These are phyloP conservation scores for Mus caroli DNA, from an alignment of 2,797 vertebrate genomes.

Conservation along the genomic window DNA sequence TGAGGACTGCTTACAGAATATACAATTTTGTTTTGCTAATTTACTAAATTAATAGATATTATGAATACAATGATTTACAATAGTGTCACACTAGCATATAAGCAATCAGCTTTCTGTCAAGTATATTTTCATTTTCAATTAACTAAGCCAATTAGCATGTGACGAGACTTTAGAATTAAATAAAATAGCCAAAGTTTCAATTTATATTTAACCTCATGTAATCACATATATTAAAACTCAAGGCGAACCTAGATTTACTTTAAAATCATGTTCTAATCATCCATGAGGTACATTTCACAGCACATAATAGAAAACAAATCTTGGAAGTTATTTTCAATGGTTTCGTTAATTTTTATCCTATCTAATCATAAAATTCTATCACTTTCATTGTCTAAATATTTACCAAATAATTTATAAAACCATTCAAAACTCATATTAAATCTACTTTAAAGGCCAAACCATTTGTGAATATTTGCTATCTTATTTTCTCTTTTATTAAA, in stretches of 20 bases:
- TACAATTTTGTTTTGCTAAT: not conserved
- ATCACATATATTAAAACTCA: slow-evolving; percentile 33
- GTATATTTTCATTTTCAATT: slow-evolving; percentile 64
- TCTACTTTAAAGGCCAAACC: not conserved
- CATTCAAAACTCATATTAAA: not conserved
- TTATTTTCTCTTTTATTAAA: not conserved
- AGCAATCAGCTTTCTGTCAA: slow-evolving; percentile 20
- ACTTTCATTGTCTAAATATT: not conserved
- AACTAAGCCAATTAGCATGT: slow-evolving; percentile 32
- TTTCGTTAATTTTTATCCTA: not conserved
- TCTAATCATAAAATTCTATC: not conserved
- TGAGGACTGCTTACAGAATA: not conserved
- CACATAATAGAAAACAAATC: not conserved
- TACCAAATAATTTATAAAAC: not conserved
- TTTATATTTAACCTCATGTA: not conserved
- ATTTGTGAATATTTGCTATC: not conserved
- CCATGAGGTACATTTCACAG: not conserved
- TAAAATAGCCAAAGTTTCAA: not conserved
- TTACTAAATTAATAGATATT: slow-evolving; percentile 46
- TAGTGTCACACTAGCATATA: slow-evolving; percentile 43
- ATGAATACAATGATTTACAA: slow-evolving; percentile 19
- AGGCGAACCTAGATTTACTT: not conserved
- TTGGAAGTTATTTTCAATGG: not conserved
- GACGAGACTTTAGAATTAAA: slow-evolving; percentile 21
- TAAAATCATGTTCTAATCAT: slow-evolving; percentile 13